A percentile compares a stretch with the other conserved stretches of the same genome.
Evolutionary conservation across 1,140 invertebrate genomes (phyloP).

Genomic region (Zaprionus camerounensis): DNA sequence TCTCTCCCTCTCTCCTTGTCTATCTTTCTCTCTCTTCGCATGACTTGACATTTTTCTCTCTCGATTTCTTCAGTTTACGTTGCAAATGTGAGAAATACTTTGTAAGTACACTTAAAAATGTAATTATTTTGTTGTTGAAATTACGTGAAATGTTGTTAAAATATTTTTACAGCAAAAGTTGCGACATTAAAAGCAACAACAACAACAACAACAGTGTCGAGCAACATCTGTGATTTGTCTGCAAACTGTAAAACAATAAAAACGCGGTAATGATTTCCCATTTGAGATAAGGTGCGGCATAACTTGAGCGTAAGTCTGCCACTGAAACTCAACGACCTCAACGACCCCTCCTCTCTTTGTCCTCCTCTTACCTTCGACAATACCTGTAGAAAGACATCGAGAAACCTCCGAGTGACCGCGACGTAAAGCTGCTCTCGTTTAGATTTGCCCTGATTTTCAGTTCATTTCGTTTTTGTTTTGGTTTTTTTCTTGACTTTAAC

Average conservation of each 20-base stretch:
- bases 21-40: neutral
- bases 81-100: conserved; percentile 65
- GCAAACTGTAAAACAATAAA: conserved; percentile 62
- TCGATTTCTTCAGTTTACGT: conserved; percentile 43
- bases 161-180: conserved; percentile 77
- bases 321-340: conserved; percentile 9
- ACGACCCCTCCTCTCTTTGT: neutral
- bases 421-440: conserved; percentile 68
- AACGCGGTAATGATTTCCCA: conserved; percentile 78
- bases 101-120: conserved; percentile 67
- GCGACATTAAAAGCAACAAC: conserved; percentile 59
- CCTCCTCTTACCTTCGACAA: conserved; percentile 45
- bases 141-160: conserved; percentile 79
- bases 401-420: conserved; percentile 34
- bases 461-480: conserved; percentile 32
- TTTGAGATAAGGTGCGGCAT: conserved; percentile 74
- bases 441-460: conserved; percentile 71
- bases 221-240: conserved; percentile 60
- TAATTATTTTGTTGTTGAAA: conserved; percentile 69
- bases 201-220: conserved; percentile 1
- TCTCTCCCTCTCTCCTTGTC: neutral
- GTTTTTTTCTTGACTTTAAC: conserved; percentile 37
- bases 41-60: conserved; percentile 9
- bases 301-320: conserved; percentile 31
- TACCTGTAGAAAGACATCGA: conserved; percentile 32